Conservation (phyloP, 2,113 vertebrate genomes). For the Pterocles orientalis region DNA sequence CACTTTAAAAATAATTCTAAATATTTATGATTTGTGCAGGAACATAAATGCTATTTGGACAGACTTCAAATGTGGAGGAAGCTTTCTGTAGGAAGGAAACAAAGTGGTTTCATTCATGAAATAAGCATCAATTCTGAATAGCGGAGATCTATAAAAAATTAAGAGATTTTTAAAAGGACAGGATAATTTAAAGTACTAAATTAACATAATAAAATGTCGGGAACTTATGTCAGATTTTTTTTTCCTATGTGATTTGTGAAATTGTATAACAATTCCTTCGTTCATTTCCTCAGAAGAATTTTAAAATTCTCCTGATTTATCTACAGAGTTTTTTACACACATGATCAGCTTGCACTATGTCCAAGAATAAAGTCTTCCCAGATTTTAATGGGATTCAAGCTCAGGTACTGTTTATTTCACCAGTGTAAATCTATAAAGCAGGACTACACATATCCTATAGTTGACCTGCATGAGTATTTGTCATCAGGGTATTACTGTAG, state of each 20-base stretch:
- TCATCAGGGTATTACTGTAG: background rate
- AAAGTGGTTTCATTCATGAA: background rate
- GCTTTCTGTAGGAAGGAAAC: background rate
- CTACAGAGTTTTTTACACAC: background rate
- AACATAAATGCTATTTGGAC: background rate
- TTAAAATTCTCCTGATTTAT: background rate
- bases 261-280: background rate
- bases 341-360: background rate
- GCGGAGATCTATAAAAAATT: background rate
- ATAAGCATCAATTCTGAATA: background rate
- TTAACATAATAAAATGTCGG: background rate
- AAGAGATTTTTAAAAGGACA: background rate
- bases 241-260: background rate
- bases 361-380: background rate
- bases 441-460: background rate
- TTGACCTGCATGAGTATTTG: background rate
- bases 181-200: background rate
- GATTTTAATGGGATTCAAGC: background rate
- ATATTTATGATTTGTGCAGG: slow-evolving; percentile 5
- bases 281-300: background rate
- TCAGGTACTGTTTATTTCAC: background rate
- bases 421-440: background rate
- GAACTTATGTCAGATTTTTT: background rate
- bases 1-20: background rate
- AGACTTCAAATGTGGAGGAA: slow-evolving; percentile 14